A percentile compares a stretch with the other conserved stretches of the same genome.
These are phyloP conservation scores for Gisinianus flammeolus DNA, from an alignment of 2,888 invertebrate genomes.

Conservation along the genomic window DNA sequence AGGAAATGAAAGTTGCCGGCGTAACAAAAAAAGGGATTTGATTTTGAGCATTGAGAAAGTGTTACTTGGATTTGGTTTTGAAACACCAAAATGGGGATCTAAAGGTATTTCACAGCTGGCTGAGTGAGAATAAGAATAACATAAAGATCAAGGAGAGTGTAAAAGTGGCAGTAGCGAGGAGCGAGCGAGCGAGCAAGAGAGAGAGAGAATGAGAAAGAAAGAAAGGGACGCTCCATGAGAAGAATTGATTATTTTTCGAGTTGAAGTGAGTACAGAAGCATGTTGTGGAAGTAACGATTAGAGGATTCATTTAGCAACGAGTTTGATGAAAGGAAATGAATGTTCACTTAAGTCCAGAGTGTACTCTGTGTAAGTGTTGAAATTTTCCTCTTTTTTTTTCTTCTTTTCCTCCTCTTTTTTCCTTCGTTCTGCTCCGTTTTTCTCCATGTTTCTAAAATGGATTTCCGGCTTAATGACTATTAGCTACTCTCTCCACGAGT, in stretches of 20 bases:
- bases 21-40: too few species aligned
- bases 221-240: conserved; percentile 9
- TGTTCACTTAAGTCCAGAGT: conserved; percentile 38
- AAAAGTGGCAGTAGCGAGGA: neutral
- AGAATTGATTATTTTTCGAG: conserved; percentile 42
- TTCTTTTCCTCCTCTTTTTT: neutral
- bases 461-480: conserved; percentile 41
- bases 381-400: neutral
- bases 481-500: conserved; percentile 31
- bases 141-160: too few species aligned
- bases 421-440: conserved; percentile 5
- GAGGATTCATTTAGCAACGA: conserved; percentile 43
- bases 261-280: too few species aligned
- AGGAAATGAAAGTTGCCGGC: too few species aligned
- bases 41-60: too few species aligned
- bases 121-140: too few species aligned
- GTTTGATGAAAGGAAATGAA: conserved; percentile 42
- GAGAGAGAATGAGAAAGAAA: neutral
- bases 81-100: too few species aligned
- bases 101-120: too few species aligned
- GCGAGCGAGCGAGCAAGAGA: neutral
- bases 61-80: too few species aligned
- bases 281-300: conserved; percentile 44
- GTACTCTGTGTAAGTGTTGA: conserved; percentile 8
- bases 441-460: conserved; percentile 33